Conservation (phyloP, 2,888 invertebrate species). For the Zhengitettix transpicula region DNA sequence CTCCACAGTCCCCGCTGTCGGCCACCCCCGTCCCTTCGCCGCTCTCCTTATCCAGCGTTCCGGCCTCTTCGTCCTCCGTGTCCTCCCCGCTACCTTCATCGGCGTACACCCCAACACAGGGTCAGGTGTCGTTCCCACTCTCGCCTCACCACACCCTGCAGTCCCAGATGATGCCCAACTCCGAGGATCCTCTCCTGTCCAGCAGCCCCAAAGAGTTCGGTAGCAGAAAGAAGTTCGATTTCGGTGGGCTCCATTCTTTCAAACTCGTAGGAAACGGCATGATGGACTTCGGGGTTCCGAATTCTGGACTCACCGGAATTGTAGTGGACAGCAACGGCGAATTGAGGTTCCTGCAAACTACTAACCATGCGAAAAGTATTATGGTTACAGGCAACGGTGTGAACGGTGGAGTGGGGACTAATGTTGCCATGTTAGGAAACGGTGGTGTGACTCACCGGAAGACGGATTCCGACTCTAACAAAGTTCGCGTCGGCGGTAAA, state of each 20-base stretch:
- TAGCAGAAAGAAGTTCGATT: slow-evolving; percentile 14
- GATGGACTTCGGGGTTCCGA: slow-evolving; percentile 33
- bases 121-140: slow-evolving; percentile 26
- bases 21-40: slow-evolving; percentile 34
- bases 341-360: slow-evolving; percentile 40
- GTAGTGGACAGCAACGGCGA: slow-evolving; percentile 43
- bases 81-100: slow-evolving; percentile 24
- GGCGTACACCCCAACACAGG: slow-evolving; percentile 23
- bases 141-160: slow-evolving; percentile 38
- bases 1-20: slow-evolving; percentile 27
- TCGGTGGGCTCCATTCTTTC: slow-evolving; percentile 30
- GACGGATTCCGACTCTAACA: slow-evolving; percentile 18
- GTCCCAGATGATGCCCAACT: slow-evolving; percentile 74
- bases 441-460: slow-evolving; percentile 5
- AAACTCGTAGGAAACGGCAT: slow-evolving; percentile 35
- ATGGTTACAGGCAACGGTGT: slow-evolving; percentile 1
- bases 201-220: slow-evolving; percentile 66
- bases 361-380: slow-evolving; percentile 18
- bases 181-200: slow-evolving; percentile 68
- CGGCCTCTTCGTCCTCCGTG: slow-evolving; percentile 19
- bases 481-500: slow-evolving; percentile 22
- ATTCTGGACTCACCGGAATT: slow-evolving; percentile 33
- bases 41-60: slow-evolving; percentile 23
- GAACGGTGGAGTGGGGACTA: background rate
- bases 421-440: background rate